phyloP scores from a whole-genome alignment of 2,113 vertebrate species.

The Emydocephalus ijimae region DNA sequence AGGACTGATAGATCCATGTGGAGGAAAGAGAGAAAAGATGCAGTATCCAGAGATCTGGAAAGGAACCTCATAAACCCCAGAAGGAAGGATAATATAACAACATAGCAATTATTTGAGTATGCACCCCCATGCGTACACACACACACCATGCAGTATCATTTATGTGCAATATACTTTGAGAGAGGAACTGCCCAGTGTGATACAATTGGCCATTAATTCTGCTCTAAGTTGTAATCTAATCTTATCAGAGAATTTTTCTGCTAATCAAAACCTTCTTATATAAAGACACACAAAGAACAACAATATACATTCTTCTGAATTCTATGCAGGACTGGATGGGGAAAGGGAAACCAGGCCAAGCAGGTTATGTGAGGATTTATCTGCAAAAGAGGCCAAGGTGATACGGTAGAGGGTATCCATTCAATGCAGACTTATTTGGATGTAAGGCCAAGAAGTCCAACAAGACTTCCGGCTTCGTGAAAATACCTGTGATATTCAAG shows the following conservation, averaged over 20 bases:
- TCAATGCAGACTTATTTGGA: background rate
- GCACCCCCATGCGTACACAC: fast-evolving
- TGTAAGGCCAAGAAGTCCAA: background rate
- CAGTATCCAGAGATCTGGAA: background rate
- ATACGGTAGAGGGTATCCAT: background rate
- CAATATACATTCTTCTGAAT: background rate
- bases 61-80: background rate
- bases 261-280: background rate
- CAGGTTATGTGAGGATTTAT: background rate
- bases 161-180: background rate
- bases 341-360: background rate
- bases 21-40: background rate
- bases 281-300: background rate
- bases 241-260: background rate
- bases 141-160: background rate
- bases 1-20: background rate
- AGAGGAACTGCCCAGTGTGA: background rate
- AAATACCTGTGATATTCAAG: background rate
- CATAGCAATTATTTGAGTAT: background rate
- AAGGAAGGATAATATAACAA: background rate
- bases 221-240: background rate
- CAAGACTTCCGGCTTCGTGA: background rate
- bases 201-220: background rate
- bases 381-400: background rate
- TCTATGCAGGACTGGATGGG: background rate